phyloP scores from a whole-genome alignment of 1,140 invertebrate species.

The Spodoptera litura region DNA sequence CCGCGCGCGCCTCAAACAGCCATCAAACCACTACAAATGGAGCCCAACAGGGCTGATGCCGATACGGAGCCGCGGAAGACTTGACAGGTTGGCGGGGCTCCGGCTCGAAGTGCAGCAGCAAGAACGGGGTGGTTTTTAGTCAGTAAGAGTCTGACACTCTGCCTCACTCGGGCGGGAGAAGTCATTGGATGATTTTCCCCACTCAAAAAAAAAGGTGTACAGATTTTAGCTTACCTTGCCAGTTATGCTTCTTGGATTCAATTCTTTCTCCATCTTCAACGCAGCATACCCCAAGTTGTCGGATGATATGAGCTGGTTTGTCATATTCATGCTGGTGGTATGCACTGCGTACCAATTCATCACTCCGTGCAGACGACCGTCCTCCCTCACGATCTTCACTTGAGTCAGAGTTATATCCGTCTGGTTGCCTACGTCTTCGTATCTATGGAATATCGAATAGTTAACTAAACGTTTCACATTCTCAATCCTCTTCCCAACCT shows the following conservation, averaged over 20 bases:
- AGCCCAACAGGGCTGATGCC: too few relatives aligned
- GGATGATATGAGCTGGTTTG: conserved; percentile 95
- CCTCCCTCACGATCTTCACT: conserved; percentile 90
- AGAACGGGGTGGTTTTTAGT: too few relatives aligned
- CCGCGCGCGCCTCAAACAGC: too few relatives aligned
- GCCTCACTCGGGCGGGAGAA: too few relatives aligned
- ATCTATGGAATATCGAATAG: conserved; percentile 85
- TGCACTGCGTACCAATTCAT: conserved; percentile 98
- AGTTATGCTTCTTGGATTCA: conserved; percentile 89
- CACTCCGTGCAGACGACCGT: conserved; percentile 89
- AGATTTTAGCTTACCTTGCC: conserved; percentile 88
- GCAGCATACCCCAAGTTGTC: conserved; percentile 97
- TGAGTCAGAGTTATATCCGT: conserved; percentile 94
- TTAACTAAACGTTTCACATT: not conserved
- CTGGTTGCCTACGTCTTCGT: conserved; percentile 87
- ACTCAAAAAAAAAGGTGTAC: too few relatives aligned
- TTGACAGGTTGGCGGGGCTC: too few relatives aligned
- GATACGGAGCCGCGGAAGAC: too few relatives aligned
- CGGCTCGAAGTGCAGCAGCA: too few relatives aligned
- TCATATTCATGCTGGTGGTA: conserved; percentile 98
- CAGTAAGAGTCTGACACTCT: too few relatives aligned
- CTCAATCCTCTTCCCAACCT: not conserved
- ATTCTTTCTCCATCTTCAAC: conserved; percentile 91
- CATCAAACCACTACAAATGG: too few relatives aligned
- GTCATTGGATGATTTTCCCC: too few relatives aligned